Percentiles rank a stretch among this genome's conserved stretches.
Evolutionary conservation across 2,113 vertebrate species (phyloP).

Genomic region (Serilophus lunatus): DNA sequence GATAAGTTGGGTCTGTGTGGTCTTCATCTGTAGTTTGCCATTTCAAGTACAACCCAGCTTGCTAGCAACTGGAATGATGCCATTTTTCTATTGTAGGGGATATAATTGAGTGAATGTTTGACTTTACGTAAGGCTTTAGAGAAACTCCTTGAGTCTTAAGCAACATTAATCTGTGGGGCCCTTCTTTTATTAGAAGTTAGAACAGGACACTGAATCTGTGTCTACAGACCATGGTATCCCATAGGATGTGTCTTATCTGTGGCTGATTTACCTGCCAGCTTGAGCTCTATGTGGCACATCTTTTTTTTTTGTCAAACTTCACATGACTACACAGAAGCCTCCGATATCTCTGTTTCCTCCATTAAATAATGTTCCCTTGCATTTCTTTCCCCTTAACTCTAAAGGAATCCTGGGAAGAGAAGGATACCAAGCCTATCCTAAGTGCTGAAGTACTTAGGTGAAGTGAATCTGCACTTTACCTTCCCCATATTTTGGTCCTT

Average conservation of each 20-base stretch:
- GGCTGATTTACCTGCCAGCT: background rate
- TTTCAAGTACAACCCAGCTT: background rate
- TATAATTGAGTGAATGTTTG: background rate
- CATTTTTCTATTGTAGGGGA: background rate
- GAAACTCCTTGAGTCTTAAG: background rate
- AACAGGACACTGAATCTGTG: background rate
- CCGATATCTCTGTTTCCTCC: background rate
- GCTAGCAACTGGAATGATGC: background rate
- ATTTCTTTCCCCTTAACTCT: background rate
- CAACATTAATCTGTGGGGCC: background rate
- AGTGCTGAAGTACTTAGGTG: background rate
- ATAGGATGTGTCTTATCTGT: background rate
- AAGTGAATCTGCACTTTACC: background rate
- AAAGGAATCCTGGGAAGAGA: background rate
- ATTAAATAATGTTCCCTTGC: background rate
- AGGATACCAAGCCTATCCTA: background rate
- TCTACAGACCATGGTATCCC: background rate
- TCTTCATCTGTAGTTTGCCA: background rate
- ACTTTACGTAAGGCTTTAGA: background rate
- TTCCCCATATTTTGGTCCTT: background rate
- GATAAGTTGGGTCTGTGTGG: accelerated
- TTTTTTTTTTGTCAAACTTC: background rate
- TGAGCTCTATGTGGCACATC: background rate
- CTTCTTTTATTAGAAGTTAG: background rate
- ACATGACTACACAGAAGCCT: background rate